These are phyloP conservation scores for Prunella fulvescens DNA, from an alignment of 2,113 vertebrate species.

Conservation along the genomic window DNA sequence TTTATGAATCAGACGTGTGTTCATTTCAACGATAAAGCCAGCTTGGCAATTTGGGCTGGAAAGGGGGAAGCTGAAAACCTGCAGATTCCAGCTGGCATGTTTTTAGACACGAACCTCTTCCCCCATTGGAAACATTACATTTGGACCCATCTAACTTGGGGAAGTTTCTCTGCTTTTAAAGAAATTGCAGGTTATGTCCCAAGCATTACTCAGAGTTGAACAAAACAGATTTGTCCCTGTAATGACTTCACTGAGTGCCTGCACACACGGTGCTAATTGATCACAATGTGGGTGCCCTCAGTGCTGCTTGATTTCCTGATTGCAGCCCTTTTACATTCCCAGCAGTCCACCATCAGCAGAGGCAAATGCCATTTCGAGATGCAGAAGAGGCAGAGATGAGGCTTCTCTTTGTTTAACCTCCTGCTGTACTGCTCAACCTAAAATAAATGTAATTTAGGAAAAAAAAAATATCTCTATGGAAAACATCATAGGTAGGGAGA, in stretches of 20 bases:
- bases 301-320: constrained; percentile 16
- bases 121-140: neutral
- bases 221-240: neutral
- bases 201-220: neutral
- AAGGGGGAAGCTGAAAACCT: constrained; percentile 17
- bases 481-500: neutral
- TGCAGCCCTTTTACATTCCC: constrained; percentile 12
- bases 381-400: neutral
- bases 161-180: constrained; percentile 19
- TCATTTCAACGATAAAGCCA: constrained; percentile 26
- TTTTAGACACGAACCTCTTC: neutral
- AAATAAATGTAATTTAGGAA: neutral
- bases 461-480: neutral
- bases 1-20: constrained; percentile 48
- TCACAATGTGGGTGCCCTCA: neutral
- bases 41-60: constrained; percentile 34
- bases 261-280: neutral
- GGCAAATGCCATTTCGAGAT: neutral
- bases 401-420: neutral
- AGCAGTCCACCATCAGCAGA: constrained; percentile 15
- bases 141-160: neutral
- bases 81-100: neutral
- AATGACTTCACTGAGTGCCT: neutral
- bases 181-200: neutral
- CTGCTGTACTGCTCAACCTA: neutral